Conservation (phyloP, 2,797 vertebrate genomes). For the Liasis olivaceus region DNA sequence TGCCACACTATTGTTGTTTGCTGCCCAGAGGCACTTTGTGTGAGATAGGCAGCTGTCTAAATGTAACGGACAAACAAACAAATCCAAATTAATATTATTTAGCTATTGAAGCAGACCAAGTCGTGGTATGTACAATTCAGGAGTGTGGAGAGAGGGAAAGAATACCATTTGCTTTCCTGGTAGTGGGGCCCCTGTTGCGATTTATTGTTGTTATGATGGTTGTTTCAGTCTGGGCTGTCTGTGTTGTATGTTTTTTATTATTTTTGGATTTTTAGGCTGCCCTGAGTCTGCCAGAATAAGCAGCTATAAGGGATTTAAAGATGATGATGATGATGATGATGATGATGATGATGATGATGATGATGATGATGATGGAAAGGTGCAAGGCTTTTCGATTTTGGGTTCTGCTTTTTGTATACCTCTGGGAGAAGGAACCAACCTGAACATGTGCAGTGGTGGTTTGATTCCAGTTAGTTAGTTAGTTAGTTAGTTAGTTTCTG, state of each 20-base stretch:
- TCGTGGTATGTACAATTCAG: conserved; percentile 20
- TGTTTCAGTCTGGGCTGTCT: neutral
- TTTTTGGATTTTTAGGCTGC: neutral
- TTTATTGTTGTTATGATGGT: neutral
- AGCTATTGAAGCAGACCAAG: conserved; percentile 14
- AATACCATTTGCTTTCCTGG: neutral
- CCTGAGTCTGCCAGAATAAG: neutral
- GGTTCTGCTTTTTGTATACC: neutral
- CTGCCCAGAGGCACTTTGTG: no score
- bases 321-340: neutral
- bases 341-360: neutral
- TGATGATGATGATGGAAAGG: neutral
- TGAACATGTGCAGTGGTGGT: neutral
- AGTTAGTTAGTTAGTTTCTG: no score
- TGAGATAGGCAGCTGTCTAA: no score
- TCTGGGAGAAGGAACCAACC: neutral
- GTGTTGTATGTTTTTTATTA: neutral
- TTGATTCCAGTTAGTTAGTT: neutral
- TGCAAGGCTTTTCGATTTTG: neutral
- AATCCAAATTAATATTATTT: conserved; percentile 16
- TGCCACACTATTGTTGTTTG: neutral
- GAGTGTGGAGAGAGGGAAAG: neutral
- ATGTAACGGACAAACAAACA: no score
- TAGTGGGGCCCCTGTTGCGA: neutral
- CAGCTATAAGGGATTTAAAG: neutral